Conservation (phyloP, 1,140 invertebrate species). For the Bombyx mandarina region DNA sequence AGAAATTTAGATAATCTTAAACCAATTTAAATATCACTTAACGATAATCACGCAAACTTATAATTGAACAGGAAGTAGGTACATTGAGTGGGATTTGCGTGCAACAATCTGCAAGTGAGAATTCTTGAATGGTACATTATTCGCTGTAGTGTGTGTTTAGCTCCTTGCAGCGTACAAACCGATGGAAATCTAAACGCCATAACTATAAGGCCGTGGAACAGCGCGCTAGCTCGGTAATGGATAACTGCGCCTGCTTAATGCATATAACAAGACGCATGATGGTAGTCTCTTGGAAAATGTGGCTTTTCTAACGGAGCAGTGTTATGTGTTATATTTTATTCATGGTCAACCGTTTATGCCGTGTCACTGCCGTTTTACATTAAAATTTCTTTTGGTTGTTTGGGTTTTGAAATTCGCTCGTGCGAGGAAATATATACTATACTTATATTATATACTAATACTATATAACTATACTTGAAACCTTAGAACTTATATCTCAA, state of each 20-base stretch:
- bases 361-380: no score
- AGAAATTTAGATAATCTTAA: no score
- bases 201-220: constrained; percentile 43
- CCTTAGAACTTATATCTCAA: no score
- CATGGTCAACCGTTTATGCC: no score
- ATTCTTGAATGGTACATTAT: constrained; percentile 30
- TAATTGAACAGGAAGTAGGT: constrained; percentile 15
- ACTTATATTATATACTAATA: no score
- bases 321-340: no score
- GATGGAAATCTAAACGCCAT: constrained; percentile 50
- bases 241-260: constrained; percentile 11
- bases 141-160: constrained; percentile 26
- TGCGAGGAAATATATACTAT: no score
- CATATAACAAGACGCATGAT: constrained; percentile 12
- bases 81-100: constrained; percentile 27
- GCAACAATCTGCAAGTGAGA: constrained; percentile 34
- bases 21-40: background rate
- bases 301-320: no score
- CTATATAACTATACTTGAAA: no score
- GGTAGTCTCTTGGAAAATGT: background rate
- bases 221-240: constrained; percentile 27
- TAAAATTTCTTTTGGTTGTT: no score
- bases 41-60: background rate
- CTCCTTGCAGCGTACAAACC: constrained; percentile 24
- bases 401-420: no score